Base-by-base conservation (phyloP, 2,888 invertebrate genomes). In the Ophion ventricosus region DNA sequence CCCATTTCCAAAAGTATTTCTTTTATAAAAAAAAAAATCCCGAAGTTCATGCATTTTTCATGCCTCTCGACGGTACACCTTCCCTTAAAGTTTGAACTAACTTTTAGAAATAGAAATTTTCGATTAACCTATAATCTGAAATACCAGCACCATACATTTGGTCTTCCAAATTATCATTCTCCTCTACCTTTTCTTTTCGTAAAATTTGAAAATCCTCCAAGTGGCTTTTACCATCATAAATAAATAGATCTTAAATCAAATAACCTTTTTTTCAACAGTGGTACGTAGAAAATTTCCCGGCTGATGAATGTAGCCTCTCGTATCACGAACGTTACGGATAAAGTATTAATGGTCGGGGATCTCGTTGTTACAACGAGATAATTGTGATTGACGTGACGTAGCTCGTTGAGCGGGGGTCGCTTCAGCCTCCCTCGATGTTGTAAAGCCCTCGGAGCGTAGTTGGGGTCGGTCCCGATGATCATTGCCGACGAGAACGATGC, bases 331-430 rank as follows among this genome's bases (percentile, higher is more conserved):
- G 49, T 11, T 11, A 49, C 17, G 49, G 3, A 49, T 49, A 17
- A 49, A 49, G 2, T 49, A 49, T 49, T 49, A 49, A 49, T 17
- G 49, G 14, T 49, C 17, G 49, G 14, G 49, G 49, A n/a, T n/a
- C 17, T 49, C 49, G 49, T 70, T 79, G 75, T 76, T 84, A 66
- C 59, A 76, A 54, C 17, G 59, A 40, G 72, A 64, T 85, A 85
- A 85, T 85, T 75, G 81, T 79, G 79, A 84, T 78, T 49, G 82
- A 84, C 84, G 78, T 78, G 77, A 81, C 80, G 80, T 66, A 75
- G 69, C 54, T 76, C 72, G 56, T 40, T 76, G 72, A 23, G 54
- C 49, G 40, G 67, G 67, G 25, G 83, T 63, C 56, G 63, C 43
- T 77, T 64, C 79, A 75, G 40, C 72, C 72, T 73, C 74, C 57